These are phyloP conservation scores for Caracal caracal DNA, from an alignment of 2,113 vertebrate species.

Conservation along the genomic window DNA sequence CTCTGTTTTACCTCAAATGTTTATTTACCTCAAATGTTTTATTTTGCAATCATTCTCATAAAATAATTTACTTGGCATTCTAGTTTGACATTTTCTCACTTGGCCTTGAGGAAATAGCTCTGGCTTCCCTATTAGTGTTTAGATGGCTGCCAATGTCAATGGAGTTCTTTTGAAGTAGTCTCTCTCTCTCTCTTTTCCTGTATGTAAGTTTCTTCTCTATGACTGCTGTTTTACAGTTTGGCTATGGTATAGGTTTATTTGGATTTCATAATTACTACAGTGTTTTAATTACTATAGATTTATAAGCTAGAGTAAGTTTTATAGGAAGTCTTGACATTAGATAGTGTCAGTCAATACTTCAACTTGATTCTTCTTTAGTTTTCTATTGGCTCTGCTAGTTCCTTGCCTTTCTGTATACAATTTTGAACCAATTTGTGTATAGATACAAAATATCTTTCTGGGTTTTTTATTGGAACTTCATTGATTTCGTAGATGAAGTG, in stretches of 20 bases:
- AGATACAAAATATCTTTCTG: background rate
- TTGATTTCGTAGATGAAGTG: background rate
- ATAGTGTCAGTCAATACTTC: background rate
- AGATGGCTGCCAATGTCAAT: background rate
- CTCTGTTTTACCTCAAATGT: background rate
- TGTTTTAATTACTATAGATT: background rate
- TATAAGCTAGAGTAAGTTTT: background rate
- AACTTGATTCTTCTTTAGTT: background rate
- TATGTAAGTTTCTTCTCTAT: background rate
- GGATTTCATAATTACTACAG: background rate
- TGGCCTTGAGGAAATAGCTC: background rate
- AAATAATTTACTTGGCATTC: background rate
- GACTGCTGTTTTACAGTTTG: background rate
- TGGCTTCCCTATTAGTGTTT: background rate
- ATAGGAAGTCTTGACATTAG: background rate
- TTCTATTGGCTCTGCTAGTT: background rate
- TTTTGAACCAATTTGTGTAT: background rate
- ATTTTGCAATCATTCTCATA: background rate
- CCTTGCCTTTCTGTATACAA: background rate
- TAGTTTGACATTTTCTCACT: background rate
- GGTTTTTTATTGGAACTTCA: background rate
- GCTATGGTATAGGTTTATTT: background rate
- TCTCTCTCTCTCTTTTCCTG: background rate
- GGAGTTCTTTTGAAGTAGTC: background rate
- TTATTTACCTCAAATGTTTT: background rate